Evolutionary conservation across 2,113 vertebrate species (phyloP).

Genomic region (Hystrix cristata): DNA sequence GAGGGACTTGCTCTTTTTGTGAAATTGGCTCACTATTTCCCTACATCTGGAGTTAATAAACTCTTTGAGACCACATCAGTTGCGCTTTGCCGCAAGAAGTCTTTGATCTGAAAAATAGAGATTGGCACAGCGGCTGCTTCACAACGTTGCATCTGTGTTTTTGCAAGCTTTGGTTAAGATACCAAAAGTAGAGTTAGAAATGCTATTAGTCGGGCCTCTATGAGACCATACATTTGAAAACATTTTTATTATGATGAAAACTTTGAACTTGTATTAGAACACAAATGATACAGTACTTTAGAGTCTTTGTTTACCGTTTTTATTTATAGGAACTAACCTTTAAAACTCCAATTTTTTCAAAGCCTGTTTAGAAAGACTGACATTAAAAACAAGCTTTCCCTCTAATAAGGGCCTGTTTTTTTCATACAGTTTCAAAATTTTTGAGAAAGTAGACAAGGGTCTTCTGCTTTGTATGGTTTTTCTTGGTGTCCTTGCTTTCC

Average conservation of each 20-base stretch:
- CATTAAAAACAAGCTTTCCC: constrained; percentile 54
- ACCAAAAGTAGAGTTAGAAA: constrained; percentile 86
- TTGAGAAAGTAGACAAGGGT: constrained; percentile 75
- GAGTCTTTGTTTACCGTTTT: constrained; percentile 59
- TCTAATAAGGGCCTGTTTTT: constrained; percentile 1
- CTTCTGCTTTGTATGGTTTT: constrained; percentile 79
- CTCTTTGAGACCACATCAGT: constrained; percentile 96
- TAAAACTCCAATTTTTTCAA: constrained; percentile 41
- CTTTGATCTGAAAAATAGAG: constrained; percentile 94
- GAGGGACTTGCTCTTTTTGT: constrained; percentile 90
- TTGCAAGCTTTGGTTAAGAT: constrained; percentile 87
- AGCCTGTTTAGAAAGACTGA: constrained; percentile 45
- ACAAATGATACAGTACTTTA: constrained; percentile 61
- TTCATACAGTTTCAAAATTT: constrained; percentile 65
- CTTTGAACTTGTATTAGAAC: constrained; percentile 73
- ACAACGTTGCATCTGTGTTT: constrained; percentile 89
- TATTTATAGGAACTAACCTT: constrained; percentile 64
- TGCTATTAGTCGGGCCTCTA: constrained; percentile 76
- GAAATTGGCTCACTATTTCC: constrained; percentile 89
- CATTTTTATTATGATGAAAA: constrained; percentile 82
- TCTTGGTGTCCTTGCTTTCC: constrained; percentile 83
- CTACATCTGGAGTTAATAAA: constrained; percentile 97
- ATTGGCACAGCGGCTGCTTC: constrained; percentile 92
- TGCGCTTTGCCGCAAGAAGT: constrained; percentile 90
- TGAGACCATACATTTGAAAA: constrained; percentile 79